Evolutionary conservation across 2,113 vertebrate genomes (phyloP).

Genomic region (Brienomyrus longianalis): DNA sequence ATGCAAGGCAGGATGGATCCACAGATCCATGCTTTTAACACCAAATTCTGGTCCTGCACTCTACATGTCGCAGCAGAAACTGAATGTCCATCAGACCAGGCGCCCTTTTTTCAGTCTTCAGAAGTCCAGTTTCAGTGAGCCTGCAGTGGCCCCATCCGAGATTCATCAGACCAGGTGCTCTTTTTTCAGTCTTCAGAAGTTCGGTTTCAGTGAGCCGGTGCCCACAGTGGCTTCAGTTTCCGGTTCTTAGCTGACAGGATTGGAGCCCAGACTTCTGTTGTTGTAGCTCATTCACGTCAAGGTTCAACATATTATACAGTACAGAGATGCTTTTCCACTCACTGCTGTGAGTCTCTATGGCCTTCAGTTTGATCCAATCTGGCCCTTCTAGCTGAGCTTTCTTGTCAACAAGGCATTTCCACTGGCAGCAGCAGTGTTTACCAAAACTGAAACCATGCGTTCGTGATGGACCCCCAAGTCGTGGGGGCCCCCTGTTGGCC

Average conservation of each 20-base stretch:
- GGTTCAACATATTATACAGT: not conserved
- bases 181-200: not conserved
- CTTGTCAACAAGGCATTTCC: not conserved
- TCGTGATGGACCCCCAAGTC: not conserved
- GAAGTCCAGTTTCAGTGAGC: not conserved
- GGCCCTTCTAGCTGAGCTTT: not conserved
- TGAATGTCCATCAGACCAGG: not conserved
- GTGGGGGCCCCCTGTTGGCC: not conserved
- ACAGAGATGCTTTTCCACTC: not conserved
- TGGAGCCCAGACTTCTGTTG: not conserved
- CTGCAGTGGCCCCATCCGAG: too few species aligned
- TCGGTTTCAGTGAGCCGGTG: not conserved
- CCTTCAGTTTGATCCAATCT: not conserved
- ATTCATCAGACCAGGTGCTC: too few species aligned
- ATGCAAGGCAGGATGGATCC: not conserved
- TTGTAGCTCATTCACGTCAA: not conserved
- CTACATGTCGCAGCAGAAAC: not conserved
- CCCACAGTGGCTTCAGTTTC: not conserved
- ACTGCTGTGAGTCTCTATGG: not conserved
- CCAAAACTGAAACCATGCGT: not conserved
- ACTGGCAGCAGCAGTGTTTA: not conserved
- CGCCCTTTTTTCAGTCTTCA: not conserved
- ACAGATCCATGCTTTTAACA: not conserved
- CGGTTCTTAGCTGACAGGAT: not conserved
- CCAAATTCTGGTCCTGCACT: not conserved